A percentile compares a stretch with the other conserved stretches of the same genome.
phyloP scores from a whole-genome alignment of 64 coral and sea anemone species.

The Stichodactyla helianthus region DNA sequence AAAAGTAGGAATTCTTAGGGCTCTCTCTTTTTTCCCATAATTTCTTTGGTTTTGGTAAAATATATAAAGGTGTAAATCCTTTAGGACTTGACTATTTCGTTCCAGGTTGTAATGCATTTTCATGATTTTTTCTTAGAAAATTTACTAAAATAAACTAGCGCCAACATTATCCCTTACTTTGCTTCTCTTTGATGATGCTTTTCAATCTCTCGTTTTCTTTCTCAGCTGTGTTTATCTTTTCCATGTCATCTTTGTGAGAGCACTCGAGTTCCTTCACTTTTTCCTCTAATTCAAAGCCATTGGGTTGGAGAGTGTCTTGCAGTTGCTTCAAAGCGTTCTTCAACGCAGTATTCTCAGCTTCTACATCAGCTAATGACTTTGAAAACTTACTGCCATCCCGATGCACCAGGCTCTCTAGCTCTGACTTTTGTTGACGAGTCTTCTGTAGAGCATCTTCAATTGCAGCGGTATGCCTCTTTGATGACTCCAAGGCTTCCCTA shows the following conservation, averaged over 20 bases:
- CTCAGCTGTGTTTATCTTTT: not conserved
- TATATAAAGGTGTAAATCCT: no score
- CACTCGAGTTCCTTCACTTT: no score
- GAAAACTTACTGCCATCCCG: not conserved
- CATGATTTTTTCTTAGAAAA: no score
- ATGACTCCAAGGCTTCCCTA: not conserved
- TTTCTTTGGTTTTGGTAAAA: no score
- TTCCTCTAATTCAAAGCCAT: no score
- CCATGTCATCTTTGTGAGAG: no score
- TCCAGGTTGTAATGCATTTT: no score
- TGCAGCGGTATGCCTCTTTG: not conserved
- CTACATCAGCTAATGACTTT: not conserved
- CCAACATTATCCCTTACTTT: no score
- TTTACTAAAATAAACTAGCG: no score
- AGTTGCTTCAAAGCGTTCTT: not conserved
- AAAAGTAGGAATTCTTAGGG: no score
- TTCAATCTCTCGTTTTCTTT: not conserved
- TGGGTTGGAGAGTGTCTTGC: not conserved
- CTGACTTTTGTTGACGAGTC: not conserved
- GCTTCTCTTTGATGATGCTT: not conserved
- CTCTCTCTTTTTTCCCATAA: no score
- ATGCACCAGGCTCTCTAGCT: not conserved
- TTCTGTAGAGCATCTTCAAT: not conserved
- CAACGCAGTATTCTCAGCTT: not conserved
- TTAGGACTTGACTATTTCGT: no score